Evolutionary conservation across 1,140 invertebrate species (phyloP).

Genomic region (Drosophila biarmipes): DNA sequence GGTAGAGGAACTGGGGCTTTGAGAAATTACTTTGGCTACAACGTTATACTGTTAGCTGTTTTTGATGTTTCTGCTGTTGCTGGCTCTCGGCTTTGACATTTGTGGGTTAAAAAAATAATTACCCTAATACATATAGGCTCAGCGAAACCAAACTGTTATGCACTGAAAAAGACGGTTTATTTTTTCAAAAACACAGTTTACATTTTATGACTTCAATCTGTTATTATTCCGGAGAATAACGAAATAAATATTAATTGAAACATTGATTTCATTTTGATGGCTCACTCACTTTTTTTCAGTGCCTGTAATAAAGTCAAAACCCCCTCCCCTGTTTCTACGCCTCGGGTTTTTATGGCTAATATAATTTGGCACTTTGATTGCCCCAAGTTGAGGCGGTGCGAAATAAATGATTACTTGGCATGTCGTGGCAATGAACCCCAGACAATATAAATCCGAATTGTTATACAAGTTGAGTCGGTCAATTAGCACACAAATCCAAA

Average conservation of each 20-base stretch:
- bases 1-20: slow-evolving; percentile 41
- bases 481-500: slow-evolving; percentile 51
- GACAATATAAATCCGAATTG: slow-evolving; percentile 17
- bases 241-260: neutral
- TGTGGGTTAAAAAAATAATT: slow-evolving; percentile 75
- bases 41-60: slow-evolving; percentile 44
- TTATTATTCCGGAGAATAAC: neutral
- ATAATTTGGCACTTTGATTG: slow-evolving; percentile 66
- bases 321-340: slow-evolving; percentile 9
- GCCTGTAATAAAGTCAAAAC: slow-evolving; percentile 12
- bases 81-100: slow-evolving; percentile 64
- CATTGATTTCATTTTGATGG: neutral
- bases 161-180: neutral
- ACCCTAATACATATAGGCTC: slow-evolving; percentile 61
- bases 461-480: slow-evolving; percentile 18
- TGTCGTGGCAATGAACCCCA: slow-evolving; percentile 72
- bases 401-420: slow-evolving; percentile 73
- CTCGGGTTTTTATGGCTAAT: slow-evolving; percentile 44
- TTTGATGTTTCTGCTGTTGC: slow-evolving; percentile 18
- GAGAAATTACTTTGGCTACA: slow-evolving; percentile 72
- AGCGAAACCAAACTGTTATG: slow-evolving; percentile 14
- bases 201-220: neutral
- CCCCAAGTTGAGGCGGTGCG: slow-evolving; percentile 21
- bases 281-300: slow-evolving; percentile 5
- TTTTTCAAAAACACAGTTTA: neutral